Conservation (phyloP, 2,113 vertebrate species). For the Petrocephalus zakoni region DNA sequence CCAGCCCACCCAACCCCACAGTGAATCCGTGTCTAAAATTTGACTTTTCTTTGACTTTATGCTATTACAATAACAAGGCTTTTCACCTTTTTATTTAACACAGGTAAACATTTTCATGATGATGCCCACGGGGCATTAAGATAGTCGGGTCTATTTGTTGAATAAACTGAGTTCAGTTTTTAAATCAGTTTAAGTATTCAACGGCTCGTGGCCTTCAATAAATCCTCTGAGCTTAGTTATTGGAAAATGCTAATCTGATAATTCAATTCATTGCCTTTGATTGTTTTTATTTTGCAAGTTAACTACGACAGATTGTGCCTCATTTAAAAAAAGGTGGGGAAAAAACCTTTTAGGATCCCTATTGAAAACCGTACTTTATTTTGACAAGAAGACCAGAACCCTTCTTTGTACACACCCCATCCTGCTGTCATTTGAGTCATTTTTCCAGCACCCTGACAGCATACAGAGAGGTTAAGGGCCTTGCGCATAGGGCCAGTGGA, state of each 20-base stretch:
- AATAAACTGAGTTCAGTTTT: not conserved
- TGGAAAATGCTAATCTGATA: slow-evolving; percentile 19
- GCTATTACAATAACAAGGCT: not conserved
- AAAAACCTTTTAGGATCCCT: not conserved
- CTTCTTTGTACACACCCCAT: not conserved
- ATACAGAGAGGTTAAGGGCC: not conserved
- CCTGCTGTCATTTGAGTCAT: not conserved
- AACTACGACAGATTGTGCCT: not conserved
- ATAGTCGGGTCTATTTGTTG: not conserved
- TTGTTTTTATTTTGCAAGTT: not conserved
- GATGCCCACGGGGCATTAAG: not conserved
- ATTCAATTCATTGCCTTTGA: not conserved
- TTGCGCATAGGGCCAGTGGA: not conserved
- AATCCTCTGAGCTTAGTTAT: slow-evolving; percentile 5
- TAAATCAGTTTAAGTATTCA: not conserved
- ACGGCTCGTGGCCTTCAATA: slow-evolving; percentile 7
- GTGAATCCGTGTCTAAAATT: not conserved
- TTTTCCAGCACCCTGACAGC: not conserved
- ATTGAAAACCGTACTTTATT: not conserved
- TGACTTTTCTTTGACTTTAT: slow-evolving; percentile 1
- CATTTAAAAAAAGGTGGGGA: not conserved
- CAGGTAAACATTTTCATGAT: not conserved
- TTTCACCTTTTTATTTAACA: not conserved
- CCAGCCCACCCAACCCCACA: not conserved
- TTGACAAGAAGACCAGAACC: not conserved